Base-by-base conservation (phyloP, 2,888 invertebrate species). In the Colostygia pectinataria region DNA sequence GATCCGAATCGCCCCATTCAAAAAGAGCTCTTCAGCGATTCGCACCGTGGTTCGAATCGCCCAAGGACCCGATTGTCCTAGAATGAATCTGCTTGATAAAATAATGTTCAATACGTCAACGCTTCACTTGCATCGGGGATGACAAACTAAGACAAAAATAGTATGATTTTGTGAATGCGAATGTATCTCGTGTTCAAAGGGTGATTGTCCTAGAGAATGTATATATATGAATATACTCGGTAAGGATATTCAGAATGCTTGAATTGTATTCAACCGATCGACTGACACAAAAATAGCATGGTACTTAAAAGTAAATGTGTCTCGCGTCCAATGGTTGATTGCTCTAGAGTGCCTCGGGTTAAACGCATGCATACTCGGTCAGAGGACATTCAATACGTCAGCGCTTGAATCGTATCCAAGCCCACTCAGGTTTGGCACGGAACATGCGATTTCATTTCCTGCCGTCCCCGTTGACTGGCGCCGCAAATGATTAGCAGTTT, bases 321-420 rank as follows among this genome's bases (percentile, higher is more conserved):
- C 38, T 39, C 9, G 10, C 9, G 33, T 52, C 46, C 38, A 25
- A 14, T 31, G 18, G 18, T 7, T 7, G 4, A 15, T 23, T 7
- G 6, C 6, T 3, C 23, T 9, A 25, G 14, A 28, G 8, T 51
- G 18, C 33, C 46, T 38, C 33, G 38, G 46, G 43, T 42, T 54
- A 34, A 44, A 45, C 46, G 33, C 44, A 55, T 36, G 42, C 34
- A 48, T 51, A 47, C 28, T 48, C 27, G 42, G 34, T 38, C 43
- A 42, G 46, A 41, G 50, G 46, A 55, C 55, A 31, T 55, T 53
- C 54, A 57, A 61, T 63, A 55, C 54, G 64, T 69, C 63, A 61
- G 62, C 63, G 63, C 60, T 71, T 69, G 71, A 71, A 66, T 54
- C 47, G 55, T 48, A 48, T 71, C 70, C 69, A 71, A 71, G 59